A percentile compares a stretch with the other conserved stretches of the same genome.
These are phyloP conservation scores for Hippolais icterina DNA, from an alignment of 2,113 vertebrate species.

Conservation along the genomic window DNA sequence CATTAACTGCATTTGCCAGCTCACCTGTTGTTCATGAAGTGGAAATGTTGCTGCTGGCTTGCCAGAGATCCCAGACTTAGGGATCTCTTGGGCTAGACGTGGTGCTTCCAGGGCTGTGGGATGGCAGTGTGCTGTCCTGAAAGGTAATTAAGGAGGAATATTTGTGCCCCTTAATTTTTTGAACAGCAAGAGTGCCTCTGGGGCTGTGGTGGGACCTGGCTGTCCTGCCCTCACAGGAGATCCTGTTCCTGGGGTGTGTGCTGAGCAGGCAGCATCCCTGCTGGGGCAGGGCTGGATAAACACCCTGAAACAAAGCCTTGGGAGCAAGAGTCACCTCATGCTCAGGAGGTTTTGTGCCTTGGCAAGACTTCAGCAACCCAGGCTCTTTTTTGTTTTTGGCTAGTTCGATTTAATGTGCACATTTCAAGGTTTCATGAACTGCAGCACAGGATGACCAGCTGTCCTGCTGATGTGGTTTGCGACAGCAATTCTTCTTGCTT, in stretches of 20 bases:
- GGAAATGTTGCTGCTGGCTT: neutral
- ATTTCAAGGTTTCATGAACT: neutral
- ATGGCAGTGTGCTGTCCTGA: neutral
- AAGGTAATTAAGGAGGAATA: neutral
- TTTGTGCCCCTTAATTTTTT: neutral
- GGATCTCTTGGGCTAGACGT: neutral
- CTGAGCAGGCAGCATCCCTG: neutral
- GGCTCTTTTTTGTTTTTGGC: fast-evolving
- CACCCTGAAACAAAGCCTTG: neutral
- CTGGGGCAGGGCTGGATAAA: neutral
- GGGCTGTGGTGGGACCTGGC: fast-evolving
- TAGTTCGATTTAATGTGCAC: neutral
- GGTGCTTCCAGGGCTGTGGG: neutral
- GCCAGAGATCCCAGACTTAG: neutral
- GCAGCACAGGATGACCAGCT: neutral
- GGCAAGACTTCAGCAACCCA: neutral
- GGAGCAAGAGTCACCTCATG: neutral
- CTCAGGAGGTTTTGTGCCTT: neutral
- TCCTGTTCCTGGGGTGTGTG: fast-evolving
- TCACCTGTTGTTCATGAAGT: neutral
- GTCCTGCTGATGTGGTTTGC: neutral
- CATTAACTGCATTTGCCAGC: neutral
- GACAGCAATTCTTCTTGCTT: fast-evolving
- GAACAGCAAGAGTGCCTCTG: neutral
- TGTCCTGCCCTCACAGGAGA: neutral